A percentile compares a stretch with the other conserved stretches of the same genome.
phyloP scores from a whole-genome alignment of 2,113 vertebrate species.

The Campylorhamphus procurvoides region DNA sequence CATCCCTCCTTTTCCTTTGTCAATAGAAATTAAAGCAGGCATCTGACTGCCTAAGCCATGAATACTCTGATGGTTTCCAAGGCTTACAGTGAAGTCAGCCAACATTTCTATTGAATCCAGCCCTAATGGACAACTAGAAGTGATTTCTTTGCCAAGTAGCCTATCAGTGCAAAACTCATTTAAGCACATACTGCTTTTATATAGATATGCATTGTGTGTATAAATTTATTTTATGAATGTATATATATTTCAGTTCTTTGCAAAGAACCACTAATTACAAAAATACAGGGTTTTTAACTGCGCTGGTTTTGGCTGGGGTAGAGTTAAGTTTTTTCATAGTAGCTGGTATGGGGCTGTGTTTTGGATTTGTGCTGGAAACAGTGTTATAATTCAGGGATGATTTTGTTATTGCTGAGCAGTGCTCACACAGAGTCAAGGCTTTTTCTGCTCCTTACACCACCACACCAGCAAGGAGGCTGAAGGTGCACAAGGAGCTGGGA shows the following conservation, averaged over 20 bases:
- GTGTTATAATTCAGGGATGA: background rate
- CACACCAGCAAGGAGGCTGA: background rate
- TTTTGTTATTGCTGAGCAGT: conserved; percentile 1
- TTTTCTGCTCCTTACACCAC: background rate
- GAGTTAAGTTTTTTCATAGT: background rate
- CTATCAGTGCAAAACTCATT: conserved; percentile 7
- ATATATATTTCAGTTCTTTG: background rate
- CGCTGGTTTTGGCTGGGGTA: background rate
- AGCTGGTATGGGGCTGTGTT: background rate
- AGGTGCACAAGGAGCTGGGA: background rate
- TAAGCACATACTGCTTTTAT: background rate
- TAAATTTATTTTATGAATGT: background rate
- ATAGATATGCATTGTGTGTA: background rate
- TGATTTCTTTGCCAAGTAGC: conserved; percentile 27
- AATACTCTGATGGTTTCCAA: conserved; percentile 39
- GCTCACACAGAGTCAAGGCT: background rate
- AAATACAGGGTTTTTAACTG: background rate
- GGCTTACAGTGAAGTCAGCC: conserved; percentile 33
- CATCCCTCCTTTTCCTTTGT: conserved; percentile 62
- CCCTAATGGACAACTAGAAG: conserved; percentile 28
- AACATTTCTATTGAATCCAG: conserved; percentile 61
- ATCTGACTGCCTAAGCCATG: conserved; percentile 53
- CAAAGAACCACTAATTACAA: background rate
- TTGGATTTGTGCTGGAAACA: conserved; percentile 4
- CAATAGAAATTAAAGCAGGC: conserved; percentile 63